Evolutionary conservation across 2,888 invertebrate genomes (phyloP), one percentile per base, ranked within the genome.

Genomic region (Elegia similella): DNA sequence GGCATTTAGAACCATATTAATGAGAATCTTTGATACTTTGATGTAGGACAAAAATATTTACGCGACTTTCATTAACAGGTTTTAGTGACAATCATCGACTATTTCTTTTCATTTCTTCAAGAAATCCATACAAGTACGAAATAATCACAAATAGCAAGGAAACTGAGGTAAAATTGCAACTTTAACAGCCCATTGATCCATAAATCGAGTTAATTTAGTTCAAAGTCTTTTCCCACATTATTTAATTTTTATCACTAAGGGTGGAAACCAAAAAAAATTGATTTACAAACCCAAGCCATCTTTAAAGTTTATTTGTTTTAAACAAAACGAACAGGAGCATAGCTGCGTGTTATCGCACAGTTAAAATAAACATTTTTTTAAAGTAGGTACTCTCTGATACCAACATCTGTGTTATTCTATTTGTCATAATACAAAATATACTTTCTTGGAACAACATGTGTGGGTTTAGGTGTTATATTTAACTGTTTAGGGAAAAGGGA

Each of bases 361-460:
- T 71, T 64, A 75, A 74, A 76, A 65, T 71, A 72, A 84, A 86
- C 86, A 80, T 82, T 75, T 75, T 77, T 76, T 70, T 77, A 70
- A 72, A 75, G 76, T 72, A 75, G 70, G 68, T 62, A 63, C 66
- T 60, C 60, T 65, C 65, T 59, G 62, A 67, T 59, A 67, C 67
- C 64, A 64, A 71, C 82, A 83, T 77, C 74, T 83, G 72, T 78
- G 80, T 80, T 82, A 76, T 82, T 78, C 73, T 76, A 78, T 80
- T 72, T 50, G 16, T 50, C 50, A 50, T 13, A 50, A 34, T 17
- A 50, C 32, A 32, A 38, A 48, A 13, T 48, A 15, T 10, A 15
- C 13, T 15, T 50, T 34, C 34, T 12, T 0, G 17, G 50, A 50
- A 50, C 16, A 34, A 34, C 34, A 38, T 16, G n/a, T 8, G 38